Percentiles rank a stretch among this genome's conserved stretches.
Conservation (phyloP, 92 coral and sea anemone genomes). For the Micromussa lordhowensis region DNA sequence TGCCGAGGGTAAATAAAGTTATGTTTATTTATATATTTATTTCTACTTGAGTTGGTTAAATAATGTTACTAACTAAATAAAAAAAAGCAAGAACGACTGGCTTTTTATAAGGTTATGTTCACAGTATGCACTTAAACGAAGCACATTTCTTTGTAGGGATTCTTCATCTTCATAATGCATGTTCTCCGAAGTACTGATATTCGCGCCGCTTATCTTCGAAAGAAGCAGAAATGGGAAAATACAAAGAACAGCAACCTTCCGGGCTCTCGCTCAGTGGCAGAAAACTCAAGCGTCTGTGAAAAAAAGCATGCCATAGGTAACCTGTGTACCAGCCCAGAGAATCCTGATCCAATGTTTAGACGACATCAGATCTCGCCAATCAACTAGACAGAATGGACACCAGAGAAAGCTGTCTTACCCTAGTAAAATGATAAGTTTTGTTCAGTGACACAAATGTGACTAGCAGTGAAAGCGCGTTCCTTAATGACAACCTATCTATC, state of each 20-base stretch:
- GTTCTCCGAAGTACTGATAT: conserved; percentile 71
- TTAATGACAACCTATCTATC: neutral
- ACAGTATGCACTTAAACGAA: neutral
- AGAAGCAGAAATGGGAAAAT: conserved; percentile 43
- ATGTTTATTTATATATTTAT: no score
- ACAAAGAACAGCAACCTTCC: conserved; percentile 23
- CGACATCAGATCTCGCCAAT: conserved; percentile 40
- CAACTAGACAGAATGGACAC: neutral
- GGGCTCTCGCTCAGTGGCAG: conserved; percentile 18
- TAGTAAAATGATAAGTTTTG: neutral
- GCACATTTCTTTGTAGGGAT: conserved; percentile 52
- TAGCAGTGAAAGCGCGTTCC: neutral
- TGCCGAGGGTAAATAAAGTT: no score
- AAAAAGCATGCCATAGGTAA: conserved; percentile 3
- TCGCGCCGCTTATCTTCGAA: conserved; percentile 35
- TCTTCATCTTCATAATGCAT: conserved; percentile 66
- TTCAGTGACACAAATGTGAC: neutral
- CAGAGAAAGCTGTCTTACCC: conserved; percentile 20
- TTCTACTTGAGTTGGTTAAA: no score
- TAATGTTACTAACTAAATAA: neutral
- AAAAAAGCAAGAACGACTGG: neutral
- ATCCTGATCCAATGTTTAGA: conserved; percentile 15
- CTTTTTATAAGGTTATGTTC: neutral
- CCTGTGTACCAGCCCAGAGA: neutral
- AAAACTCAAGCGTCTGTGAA: neutral